A percentile compares a stretch with the other conserved stretches of the same genome.
Evolutionary conservation across 2,113 vertebrate genomes (phyloP).

Genomic region (Mormyrus iriodes): DNA sequence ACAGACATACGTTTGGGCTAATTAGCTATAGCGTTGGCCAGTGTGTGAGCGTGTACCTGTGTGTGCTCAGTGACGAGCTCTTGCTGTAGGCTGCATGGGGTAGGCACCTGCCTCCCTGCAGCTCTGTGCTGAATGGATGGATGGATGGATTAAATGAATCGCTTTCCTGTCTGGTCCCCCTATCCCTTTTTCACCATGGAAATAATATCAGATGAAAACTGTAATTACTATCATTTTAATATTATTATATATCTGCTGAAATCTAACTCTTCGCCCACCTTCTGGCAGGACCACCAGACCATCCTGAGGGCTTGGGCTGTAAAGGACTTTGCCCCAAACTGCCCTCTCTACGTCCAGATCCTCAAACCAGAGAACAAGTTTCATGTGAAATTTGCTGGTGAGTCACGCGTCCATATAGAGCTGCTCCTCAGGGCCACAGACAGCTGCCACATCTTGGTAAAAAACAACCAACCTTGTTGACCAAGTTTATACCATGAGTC

Average conservation of each 20-base stretch:
- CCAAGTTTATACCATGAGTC: neutral
- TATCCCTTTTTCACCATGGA: neutral
- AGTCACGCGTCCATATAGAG: conserved; percentile 25
- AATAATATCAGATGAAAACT: neutral
- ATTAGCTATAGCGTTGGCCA: neutral
- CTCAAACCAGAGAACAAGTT: conserved; percentile 97
- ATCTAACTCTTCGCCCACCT: neutral
- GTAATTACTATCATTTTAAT: neutral
- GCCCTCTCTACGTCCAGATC: conserved; percentile 92
- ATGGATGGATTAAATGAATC: neutral
- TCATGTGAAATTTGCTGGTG: conserved; percentile 97
- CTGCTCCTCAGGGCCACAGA: neutral
- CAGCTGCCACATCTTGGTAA: neutral
- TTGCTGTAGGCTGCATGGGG: neutral
- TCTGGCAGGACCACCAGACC: conserved; percentile 87
- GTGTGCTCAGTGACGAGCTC: neutral
- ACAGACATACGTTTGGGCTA: neutral
- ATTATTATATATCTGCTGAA: neutral
- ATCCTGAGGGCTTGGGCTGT: conserved; percentile 96
- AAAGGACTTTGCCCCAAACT: conserved; percentile 95
- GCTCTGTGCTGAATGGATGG: neutral
- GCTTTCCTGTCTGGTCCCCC: neutral
- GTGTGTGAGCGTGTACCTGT: neutral
- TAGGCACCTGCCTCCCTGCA: neutral
- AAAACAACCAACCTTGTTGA: neutral